These are phyloP conservation scores for Mythimna albipuncta DNA, from an alignment of 2,888 invertebrate species.

Conservation along the genomic window DNA sequence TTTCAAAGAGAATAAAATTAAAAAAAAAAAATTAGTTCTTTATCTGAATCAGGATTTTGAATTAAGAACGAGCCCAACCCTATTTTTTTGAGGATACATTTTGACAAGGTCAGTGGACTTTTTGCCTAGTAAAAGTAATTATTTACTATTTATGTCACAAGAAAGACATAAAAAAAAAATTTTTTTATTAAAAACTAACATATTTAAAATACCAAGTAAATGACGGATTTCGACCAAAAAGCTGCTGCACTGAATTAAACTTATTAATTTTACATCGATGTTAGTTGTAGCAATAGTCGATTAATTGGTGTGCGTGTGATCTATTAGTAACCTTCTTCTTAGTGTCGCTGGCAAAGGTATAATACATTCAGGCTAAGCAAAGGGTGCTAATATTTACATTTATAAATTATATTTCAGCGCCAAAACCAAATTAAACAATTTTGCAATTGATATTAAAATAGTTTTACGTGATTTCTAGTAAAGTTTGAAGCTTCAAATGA, in stretches of 20 bases:
- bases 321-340: slow-evolving; percentile 59
- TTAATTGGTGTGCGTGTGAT: slow-evolving; percentile 62
- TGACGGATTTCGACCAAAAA: slow-evolving; percentile 51
- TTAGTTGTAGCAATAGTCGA: slow-evolving; percentile 61
- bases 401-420: slow-evolving; percentile 11
- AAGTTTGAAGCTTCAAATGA: too few species aligned
- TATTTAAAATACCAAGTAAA: not conserved
- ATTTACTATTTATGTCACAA: not conserved
- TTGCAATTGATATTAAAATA: slow-evolving; percentile 8
- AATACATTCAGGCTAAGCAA: slow-evolving; percentile 59
- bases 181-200: not conserved
- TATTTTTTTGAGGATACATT: too few species aligned
- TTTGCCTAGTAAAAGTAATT: too few species aligned
- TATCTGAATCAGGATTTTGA: too few species aligned
- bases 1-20: not conserved
- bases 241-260: slow-evolving; percentile 33
- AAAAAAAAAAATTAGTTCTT: not conserved
- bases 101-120: too few species aligned
- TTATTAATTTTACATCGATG: slow-evolving; percentile 42
- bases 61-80: too few species aligned
- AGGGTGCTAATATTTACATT: slow-evolving; percentile 53
- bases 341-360: slow-evolving; percentile 52
- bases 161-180: not conserved
- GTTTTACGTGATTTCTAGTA: not conserved
- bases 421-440: slow-evolving; percentile 29